Evolutionary conservation across 2,888 invertebrate genomes (phyloP), one percentile per base, ranked within the genome.

Genomic region (Cephus pulcher): DNA sequence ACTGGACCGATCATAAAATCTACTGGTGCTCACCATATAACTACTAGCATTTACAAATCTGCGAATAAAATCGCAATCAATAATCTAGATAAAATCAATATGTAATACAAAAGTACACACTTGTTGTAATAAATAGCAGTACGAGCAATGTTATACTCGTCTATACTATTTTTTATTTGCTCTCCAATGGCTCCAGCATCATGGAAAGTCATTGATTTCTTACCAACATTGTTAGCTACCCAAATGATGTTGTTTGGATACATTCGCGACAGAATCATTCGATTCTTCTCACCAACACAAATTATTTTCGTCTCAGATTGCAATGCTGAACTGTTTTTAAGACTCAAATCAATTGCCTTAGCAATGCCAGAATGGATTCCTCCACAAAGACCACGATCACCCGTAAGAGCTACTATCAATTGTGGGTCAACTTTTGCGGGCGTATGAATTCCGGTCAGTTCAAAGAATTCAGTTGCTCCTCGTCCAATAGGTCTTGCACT

Each of bases 361-460:
- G 82, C 81, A 74, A 84, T 78, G 9, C 84, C 84, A 3, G 84
- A 84, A 73, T 84, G 84, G 23, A 84, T 83, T 2, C 83, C 81
- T 11, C 84, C 84, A 75, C 84, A 84, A 6, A 84, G 80, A 56
- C 84, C 84, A 37, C 83, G 84, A 78, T 84, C 84, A 33, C 84
- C 81, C 9, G 82, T 82, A 11, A 84, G 73, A 1, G 84, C 79
- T n/a, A 84, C 74, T 34, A 84, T 69, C 6, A 84, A 76, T n/a
- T 77, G 80, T 1, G 82, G 78, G 12, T 80, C 75, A 4, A 77
- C 73, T 74, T 81, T 74, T n/a, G 32, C 35, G 15, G 79, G 76
- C 11, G 79, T 78, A 37, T 76, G 77, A n/a, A 84, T 56, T 77
- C 78, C 80, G 11, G 80, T 79, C 12, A 77, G 15, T 33, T 83